These are phyloP conservation scores for Eupelmus urozonus DNA, from an alignment of 2,888 invertebrate species.

Conservation along the genomic window DNA sequence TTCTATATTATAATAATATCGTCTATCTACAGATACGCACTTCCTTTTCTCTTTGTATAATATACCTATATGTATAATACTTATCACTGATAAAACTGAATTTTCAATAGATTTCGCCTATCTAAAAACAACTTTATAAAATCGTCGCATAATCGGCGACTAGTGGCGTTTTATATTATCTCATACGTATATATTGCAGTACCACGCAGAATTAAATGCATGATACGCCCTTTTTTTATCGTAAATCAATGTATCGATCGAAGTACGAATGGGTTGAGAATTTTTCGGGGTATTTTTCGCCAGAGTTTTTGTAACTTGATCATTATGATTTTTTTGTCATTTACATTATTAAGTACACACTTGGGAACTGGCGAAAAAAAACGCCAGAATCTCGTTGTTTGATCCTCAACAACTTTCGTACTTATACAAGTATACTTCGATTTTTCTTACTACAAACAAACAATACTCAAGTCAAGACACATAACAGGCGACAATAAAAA, in stretches of 20 bases:
- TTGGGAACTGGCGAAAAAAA: slow-evolving; percentile 30
- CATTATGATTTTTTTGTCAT: not conserved
- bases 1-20: slow-evolving; percentile 39
- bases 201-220: slow-evolving; percentile 30
- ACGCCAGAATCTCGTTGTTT: not conserved
- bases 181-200: slow-evolving; percentile 38
- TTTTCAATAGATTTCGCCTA: slow-evolving; percentile 55
- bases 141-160: slow-evolving; percentile 62
- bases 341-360: not conserved
- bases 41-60: slow-evolving; percentile 41
- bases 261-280: slow-evolving; percentile 52
- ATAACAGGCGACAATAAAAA: slow-evolving; percentile 43
- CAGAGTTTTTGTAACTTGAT: not conserved
- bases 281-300: not conserved
- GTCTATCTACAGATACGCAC: slow-evolving; percentile 53
- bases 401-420: slow-evolving; percentile 3
- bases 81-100: slow-evolving; percentile 40
- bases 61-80: slow-evolving; percentile 55
- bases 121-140: slow-evolving; percentile 69
- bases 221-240: slow-evolving; percentile 13
- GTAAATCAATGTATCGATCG: slow-evolving; percentile 49
- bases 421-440: not conserved
- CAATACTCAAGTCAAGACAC: slow-evolving; percentile 38
- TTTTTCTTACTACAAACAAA: slow-evolving; percentile 16
- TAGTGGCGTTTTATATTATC: slow-evolving; percentile 56